Conservation (phyloP, 53 echinoderm and acorn worm species). For the Echinometra lucunter region DNA sequence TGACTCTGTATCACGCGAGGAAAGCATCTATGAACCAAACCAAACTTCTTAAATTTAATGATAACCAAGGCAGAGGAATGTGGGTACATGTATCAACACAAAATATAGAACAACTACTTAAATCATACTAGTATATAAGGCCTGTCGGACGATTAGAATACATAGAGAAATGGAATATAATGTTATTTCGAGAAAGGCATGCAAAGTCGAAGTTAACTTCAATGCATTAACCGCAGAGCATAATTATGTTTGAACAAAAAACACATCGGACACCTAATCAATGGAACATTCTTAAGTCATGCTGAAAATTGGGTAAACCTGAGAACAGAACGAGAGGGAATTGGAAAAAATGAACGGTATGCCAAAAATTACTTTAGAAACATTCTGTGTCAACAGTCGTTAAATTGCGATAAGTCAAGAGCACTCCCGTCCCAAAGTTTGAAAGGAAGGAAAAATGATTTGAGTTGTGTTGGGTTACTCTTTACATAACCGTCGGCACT, state of each 20-base stretch:
- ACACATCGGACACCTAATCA: constrained; percentile 40
- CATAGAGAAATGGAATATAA: neutral
- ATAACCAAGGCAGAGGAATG: neutral
- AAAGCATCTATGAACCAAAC: too few relatives aligned
- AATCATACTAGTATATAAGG: neutral
- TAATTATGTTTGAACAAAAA: constrained; percentile 52
- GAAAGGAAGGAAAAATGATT: constrained; percentile 64
- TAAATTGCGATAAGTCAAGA: constrained; percentile 65
- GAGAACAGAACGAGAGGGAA: constrained; percentile 11
- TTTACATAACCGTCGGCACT: constrained; percentile 64
- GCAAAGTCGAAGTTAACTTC: neutral
- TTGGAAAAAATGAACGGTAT: constrained; percentile 47
- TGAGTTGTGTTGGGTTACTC: constrained; percentile 67
- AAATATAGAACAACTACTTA: neutral
- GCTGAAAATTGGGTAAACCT: constrained; percentile 43
- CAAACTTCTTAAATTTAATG: too few relatives aligned
- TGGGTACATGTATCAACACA: neutral
- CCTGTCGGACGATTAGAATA: neutral
- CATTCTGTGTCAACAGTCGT: constrained; percentile 66
- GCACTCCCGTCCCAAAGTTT: neutral
- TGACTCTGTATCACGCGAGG: too few relatives aligned
- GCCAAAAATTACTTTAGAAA: constrained; percentile 56
- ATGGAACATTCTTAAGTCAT: neutral
- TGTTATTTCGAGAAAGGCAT: neutral
- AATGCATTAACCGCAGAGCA: constrained; percentile 8